Base-by-base conservation (phyloP, 2,888 invertebrate species). In the Luffia ferchaultella region DNA sequence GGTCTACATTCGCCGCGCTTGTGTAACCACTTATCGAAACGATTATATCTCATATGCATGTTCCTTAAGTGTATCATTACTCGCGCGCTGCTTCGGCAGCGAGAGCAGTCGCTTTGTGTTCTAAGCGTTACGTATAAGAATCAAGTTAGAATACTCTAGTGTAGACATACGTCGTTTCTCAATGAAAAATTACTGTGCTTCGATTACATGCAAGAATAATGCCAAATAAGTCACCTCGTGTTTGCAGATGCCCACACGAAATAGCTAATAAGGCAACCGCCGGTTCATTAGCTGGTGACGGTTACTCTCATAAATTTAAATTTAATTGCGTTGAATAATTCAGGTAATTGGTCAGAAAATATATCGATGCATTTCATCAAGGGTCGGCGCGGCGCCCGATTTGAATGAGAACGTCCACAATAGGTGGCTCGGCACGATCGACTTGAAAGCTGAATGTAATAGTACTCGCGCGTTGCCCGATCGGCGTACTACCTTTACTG, bases 311-410 rank as follows among this genome's bases (percentile, higher is more conserved):
- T 49, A 49, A 49, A 49, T 49, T 43, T 49, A 42, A 20, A 43
- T 49, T 49, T 49, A 49, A 49, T 49, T 49, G 49, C 49, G 19
- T 43, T 49, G 53, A 51, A 51, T 53, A 51, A 51, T 53, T 51
- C 51, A 18, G 20, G 50, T 53, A 53, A 51, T 53, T 53, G 53
- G 42, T 42, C 45, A 46, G 46, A 42, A 49, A 46, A 53, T 51
- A 53, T 51, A 53, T 51, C 51, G 53, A 53, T 48, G 50, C 50
- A 50, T 12, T 53, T 50, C 49, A 53, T 53, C 40, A 45, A 45
- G 48, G 30, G 42, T 17, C 45, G 48, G 48, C 45, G 45, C 48
- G 18, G 48, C 48, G 42, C 17, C 16, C 43, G 19, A 3, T 16
- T 49, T 43, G 49, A 49, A 43, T 17, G 49, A 20, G 42, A 43